These are phyloP conservation scores for Chaunax sp. DNA, from an alignment of 2,797 vertebrate species.

Conservation along the genomic window DNA sequence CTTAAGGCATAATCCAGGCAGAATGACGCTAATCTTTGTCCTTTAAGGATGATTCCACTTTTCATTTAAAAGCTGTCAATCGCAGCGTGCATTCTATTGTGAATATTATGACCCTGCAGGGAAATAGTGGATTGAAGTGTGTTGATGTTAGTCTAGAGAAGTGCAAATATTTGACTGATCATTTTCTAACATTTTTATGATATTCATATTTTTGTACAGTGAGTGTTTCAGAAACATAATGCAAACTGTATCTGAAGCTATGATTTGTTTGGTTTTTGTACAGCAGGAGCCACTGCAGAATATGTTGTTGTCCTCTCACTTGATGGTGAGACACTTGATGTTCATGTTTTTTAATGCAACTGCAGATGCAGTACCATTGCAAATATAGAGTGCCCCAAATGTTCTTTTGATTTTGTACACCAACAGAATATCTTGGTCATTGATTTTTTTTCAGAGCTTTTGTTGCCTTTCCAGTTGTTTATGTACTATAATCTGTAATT, in stretches of 20 bases:
- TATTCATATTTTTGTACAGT: conserved; percentile 5
- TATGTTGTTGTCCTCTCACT: conserved; percentile 17
- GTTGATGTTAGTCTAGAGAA: conserved; percentile 30
- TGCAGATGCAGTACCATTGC: neutral
- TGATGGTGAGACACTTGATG: neutral
- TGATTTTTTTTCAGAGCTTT: conserved; percentile 9
- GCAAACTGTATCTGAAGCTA: conserved; percentile 13
- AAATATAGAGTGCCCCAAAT: conserved; percentile 1
- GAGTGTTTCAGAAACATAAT: conserved; percentile 5
- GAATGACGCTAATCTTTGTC: conserved; percentile 40
- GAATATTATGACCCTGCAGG: conserved; percentile 36
- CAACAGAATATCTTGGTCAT: conserved; percentile 19
- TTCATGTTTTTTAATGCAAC: conserved; percentile 17
- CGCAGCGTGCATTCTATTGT: conserved; percentile 3
- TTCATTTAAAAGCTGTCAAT: conserved; percentile 10
- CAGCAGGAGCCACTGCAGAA: conserved; percentile 8
- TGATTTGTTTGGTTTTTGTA: conserved; percentile 20
- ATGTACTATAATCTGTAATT: conserved; percentile 15
- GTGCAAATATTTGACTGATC: conserved; percentile 35
- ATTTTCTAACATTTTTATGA: conserved; percentile 6
- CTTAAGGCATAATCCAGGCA: conserved; percentile 41
- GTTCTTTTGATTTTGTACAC: conserved; percentile 9
- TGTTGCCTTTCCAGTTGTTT: conserved; percentile 24
- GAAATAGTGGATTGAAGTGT: conserved; percentile 7
- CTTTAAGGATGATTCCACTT: conserved; percentile 39